Percentiles rank a stretch among this genome's conserved stretches.
These are phyloP conservation scores for Silurus asotus DNA, from an alignment of 2,113 vertebrate species.

Conservation along the genomic window DNA sequence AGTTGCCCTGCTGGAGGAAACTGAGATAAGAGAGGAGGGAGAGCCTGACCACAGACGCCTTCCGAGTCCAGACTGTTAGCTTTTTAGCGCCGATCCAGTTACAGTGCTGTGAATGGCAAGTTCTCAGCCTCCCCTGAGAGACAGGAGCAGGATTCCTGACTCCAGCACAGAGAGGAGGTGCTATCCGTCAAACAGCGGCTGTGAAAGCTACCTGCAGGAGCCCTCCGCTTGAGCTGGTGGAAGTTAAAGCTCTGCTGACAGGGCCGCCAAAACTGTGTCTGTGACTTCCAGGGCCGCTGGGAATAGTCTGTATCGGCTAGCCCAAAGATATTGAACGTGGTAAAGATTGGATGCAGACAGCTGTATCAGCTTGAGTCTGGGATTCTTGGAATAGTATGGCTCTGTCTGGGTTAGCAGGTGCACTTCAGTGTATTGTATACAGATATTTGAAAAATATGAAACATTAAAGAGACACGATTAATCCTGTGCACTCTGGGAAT, in stretches of 20 bases:
- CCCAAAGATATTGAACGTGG: slow-evolving; percentile 52
- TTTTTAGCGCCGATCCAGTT: slow-evolving; percentile 83
- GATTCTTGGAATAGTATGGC: slow-evolving; percentile 35
- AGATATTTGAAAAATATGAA: slow-evolving; percentile 18
- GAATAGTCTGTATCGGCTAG: slow-evolving; percentile 52
- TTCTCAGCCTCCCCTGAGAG: slow-evolving; percentile 79
- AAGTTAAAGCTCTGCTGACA: slow-evolving; percentile 66
- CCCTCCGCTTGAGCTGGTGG: slow-evolving; percentile 61
- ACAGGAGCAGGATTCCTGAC: slow-evolving; percentile 73
- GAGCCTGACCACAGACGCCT: slow-evolving; percentile 75
- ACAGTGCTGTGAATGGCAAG: slow-evolving; percentile 73
- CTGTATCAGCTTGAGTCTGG: slow-evolving; percentile 38
- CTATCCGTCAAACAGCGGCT: slow-evolving; percentile 77
- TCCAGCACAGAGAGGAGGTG: slow-evolving; percentile 71
- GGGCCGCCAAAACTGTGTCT: slow-evolving; percentile 55
- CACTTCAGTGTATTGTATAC: background rate
- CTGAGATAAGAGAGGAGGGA: slow-evolving; percentile 73
- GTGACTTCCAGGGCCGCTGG: slow-evolving; percentile 41
- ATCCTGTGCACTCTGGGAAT: background rate
- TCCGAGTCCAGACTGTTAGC: slow-evolving; percentile 72
- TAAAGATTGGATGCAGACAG: slow-evolving; percentile 52
- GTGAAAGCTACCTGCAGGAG: slow-evolving; percentile 61
- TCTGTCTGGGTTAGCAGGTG: slow-evolving; percentile 9
- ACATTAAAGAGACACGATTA: slow-evolving; percentile 4
- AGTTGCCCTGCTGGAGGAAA: slow-evolving; percentile 65